Evolutionary conservation across 2,888 invertebrate species (phyloP).

Genomic region (Stenichneumon culpator): DNA sequence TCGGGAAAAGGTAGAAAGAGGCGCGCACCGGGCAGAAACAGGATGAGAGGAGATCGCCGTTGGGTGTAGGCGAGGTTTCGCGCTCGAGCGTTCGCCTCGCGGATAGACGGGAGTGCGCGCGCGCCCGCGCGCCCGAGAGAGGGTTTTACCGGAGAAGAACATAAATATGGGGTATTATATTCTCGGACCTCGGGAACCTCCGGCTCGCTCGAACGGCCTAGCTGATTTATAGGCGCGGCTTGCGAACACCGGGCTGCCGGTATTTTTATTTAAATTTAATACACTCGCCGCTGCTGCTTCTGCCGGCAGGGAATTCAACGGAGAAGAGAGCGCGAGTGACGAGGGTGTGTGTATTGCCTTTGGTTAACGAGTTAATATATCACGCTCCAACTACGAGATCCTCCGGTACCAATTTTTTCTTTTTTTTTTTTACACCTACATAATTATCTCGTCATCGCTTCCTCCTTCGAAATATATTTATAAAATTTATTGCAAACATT

Average conservation of each 20-base stretch:
- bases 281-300: conserved; percentile 73
- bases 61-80: conserved; percentile 51
- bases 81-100: conserved; percentile 14
- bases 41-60: conserved; percentile 52
- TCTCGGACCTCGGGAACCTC: conserved; percentile 78
- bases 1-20: conserved; percentile 64
- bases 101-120: conserved; percentile 56
- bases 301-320: conserved; percentile 25
- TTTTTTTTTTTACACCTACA: not conserved
- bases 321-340: conserved; percentile 39
- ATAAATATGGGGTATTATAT: conserved; percentile 83
- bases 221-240: conserved; percentile 84
- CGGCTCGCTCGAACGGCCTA: conserved; percentile 77
- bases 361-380: conserved; percentile 44
- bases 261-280: conserved; percentile 85
- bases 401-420: conserved; percentile 4
- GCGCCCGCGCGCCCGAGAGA: conserved; percentile 16
- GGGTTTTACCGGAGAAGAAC: conserved; percentile 78
- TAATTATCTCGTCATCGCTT: conserved; percentile 17
- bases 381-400: conserved; percentile 25
- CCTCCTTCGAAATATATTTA: no score
- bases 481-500: no score
- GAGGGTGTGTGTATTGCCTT: conserved; percentile 44
- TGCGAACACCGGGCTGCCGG: conserved; percentile 83
- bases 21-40: conserved; percentile 62